These are phyloP conservation scores for Holotrichia oblita DNA, from an alignment of 1,140 invertebrate species.

Conservation along the genomic window DNA sequence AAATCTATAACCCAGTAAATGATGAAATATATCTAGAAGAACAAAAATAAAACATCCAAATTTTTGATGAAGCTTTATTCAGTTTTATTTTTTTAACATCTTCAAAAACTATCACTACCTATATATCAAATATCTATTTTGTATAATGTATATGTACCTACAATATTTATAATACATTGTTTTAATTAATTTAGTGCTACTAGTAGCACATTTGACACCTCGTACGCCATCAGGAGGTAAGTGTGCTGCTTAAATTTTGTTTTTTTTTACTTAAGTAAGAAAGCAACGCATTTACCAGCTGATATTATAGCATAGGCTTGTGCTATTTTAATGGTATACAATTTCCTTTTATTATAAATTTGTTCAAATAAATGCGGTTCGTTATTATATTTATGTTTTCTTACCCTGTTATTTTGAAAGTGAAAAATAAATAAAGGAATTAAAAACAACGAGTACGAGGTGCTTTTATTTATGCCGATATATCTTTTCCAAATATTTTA, in stretches of 20 bases:
- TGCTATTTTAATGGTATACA: constrained; percentile 42
- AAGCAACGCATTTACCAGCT: constrained; percentile 34
- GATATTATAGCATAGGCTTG: constrained; percentile 33
- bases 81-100: constrained; percentile 60
- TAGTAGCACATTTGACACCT: constrained; percentile 51
- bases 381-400: constrained; percentile 43
- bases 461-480: constrained; percentile 44
- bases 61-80: constrained; percentile 59
- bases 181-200: constrained; percentile 51
- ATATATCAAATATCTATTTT: constrained; percentile 61
- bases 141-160: constrained; percentile 58
- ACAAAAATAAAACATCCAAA: neutral
- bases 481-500: constrained; percentile 48
- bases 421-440: constrained; percentile 48
- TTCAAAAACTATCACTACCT: constrained; percentile 61
- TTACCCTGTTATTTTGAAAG: constrained; percentile 56
- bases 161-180: constrained; percentile 59
- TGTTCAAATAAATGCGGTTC: constrained; percentile 42
- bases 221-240: constrained; percentile 49
- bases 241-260: constrained; percentile 18
- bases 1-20: too few species aligned
- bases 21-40: neutral
- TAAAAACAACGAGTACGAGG: constrained; percentile 53
- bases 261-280: constrained; percentile 23
- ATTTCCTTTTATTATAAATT: constrained; percentile 42